Evolutionary conservation across 2,888 invertebrate species (phyloP), one percentile per base, ranked within the genome.

Genomic region (Leucophora obtusa): DNA sequence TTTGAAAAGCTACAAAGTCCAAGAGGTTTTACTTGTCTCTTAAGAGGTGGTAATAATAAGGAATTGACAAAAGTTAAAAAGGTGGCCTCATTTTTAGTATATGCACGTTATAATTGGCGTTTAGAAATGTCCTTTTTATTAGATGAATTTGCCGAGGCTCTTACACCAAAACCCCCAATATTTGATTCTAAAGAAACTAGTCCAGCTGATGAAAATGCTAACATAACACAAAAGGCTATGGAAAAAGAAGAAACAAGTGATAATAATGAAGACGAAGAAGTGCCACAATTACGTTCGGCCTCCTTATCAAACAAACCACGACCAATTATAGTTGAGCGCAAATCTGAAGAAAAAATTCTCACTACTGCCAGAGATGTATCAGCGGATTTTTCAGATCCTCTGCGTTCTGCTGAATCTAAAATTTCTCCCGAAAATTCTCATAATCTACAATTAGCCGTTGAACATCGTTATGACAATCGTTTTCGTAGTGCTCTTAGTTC

Each of bases 61-160:
- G 97, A 98, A 87, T 91, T 98, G 8, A 92, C 93, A 10, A 93
- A 94, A 87, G 94, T 98, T 0, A 98, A 98, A 89, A 94, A 93
- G 85, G 95, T 98, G 0, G 93, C 95, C 0, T 94, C 94, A 60
- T 94, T 95, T 86, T 93, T 97, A 92, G 92, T 97, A 0, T 95
- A 89, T 82, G 90, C 90, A 18, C 86, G 94, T 47, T 98, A 98
- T 89, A 98, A 98, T 85, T 96, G 97, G 94, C 93, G 96, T 62
- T 91, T 98, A 54, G 99, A 99, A 89, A 95, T 96, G 85, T 95
- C 97, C 0, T 98, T 97, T 89, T 91, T 96, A 51, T 93, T 97
- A 91, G 96, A 96, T 82, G 96, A 97, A 87, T 96, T 96, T 85
- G 97, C 95, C 0, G 92, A 93, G 85, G 95, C 95, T 0, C 93